Conservation (phyloP, 2,113 vertebrate genomes). For the Salvator merianae region DNA sequence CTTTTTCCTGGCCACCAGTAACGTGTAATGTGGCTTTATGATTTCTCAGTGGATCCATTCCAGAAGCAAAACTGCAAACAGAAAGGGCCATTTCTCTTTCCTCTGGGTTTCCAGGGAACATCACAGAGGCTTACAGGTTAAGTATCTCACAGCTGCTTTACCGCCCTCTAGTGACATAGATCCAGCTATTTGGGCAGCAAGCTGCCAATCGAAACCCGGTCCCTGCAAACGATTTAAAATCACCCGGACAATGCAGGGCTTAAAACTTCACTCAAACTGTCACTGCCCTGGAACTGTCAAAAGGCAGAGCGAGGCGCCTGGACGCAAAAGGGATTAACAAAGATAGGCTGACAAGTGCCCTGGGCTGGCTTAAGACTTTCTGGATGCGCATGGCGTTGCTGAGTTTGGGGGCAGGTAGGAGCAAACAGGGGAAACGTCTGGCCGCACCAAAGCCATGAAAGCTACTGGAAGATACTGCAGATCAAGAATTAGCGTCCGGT, state of each 20-base stretch:
- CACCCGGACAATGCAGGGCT: not conserved
- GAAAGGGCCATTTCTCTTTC: not conserved
- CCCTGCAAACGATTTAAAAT: not conserved
- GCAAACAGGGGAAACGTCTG: not conserved
- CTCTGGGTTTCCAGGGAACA: not conserved
- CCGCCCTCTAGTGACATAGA: conserved; percentile 8
- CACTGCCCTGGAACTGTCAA: not conserved
- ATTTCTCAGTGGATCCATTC: not conserved
- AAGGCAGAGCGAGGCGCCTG: too few species aligned
- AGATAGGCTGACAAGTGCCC: not conserved
- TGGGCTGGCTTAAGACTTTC: not conserved
- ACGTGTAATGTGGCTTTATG: not conserved
- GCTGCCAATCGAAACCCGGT: not conserved
- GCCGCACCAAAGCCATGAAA: not conserved
- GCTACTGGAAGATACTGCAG: not conserved
- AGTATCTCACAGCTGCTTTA: conserved; percentile 9
- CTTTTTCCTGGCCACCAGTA: not conserved
- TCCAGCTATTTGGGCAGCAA: not conserved
- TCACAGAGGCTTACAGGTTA: not conserved
- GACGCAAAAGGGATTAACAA: not conserved
- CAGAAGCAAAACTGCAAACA: not conserved
- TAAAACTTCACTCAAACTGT: not conserved
- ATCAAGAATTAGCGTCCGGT: not conserved
- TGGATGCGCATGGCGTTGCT: not conserved
- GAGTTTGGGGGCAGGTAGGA: not conserved